Evolutionary conservation across 37 sponge, comb jelly and placozoan genomes (phyloP).

Genomic region (Corticium candelabrum): DNA sequence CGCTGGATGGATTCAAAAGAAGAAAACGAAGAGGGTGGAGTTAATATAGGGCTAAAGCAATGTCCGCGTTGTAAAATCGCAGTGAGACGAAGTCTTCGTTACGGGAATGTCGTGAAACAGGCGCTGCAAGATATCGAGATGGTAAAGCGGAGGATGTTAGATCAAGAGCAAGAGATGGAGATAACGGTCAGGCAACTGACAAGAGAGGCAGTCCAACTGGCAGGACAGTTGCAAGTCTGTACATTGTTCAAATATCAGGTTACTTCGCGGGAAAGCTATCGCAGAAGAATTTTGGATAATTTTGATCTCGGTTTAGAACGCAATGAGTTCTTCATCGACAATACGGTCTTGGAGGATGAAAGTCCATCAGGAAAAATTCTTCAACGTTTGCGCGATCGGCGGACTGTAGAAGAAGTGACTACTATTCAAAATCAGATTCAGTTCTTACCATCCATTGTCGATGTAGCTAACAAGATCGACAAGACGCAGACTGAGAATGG

Average conservation of each 20-base stretch:
- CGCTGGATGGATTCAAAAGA: constrained; percentile 54
- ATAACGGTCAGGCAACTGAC: not conserved
- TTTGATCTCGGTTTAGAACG: not conserved
- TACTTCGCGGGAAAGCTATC: too few species aligned
- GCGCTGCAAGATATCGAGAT: constrained; percentile 38
- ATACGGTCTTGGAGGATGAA: not conserved
- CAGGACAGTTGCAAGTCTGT: not conserved
- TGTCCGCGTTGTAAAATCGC: constrained; percentile 72
- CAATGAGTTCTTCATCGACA: not conserved
- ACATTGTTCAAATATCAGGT: not conserved
- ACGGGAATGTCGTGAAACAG: constrained; percentile 66
- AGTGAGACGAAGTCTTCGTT: constrained; percentile 56
- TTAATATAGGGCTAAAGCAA: constrained; percentile 38
- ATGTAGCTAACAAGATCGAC: not conserved
- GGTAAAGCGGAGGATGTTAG: constrained; percentile 39
- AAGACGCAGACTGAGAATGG: not conserved
- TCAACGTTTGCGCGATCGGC: not conserved
- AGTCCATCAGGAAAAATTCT: not conserved
- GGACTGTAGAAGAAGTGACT: not conserved
- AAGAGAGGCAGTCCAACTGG: not conserved
- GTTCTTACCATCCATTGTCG: constrained; percentile 12
- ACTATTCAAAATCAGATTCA: constrained; percentile 26
- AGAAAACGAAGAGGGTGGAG: not conserved
- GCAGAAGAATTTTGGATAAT: too few species aligned
- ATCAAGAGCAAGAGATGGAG: not conserved